A percentile compares a stretch with the other conserved stretches of the same genome.
Conservation (phyloP, 2,888 invertebrate genomes). For the Lypha dubia region DNA sequence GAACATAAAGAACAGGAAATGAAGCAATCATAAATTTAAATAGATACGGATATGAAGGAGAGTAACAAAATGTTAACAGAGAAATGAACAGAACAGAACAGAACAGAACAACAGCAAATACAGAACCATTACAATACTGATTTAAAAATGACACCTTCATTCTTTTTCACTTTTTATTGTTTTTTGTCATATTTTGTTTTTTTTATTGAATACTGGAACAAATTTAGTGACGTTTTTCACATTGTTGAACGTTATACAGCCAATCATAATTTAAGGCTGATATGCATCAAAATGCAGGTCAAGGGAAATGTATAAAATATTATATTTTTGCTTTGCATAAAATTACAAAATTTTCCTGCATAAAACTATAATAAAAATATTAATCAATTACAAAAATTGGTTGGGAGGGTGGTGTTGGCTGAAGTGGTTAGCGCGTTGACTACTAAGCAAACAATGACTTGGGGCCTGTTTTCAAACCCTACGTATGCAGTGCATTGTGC, state of each 20-base stretch:
- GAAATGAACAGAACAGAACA: no score
- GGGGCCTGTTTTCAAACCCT: no score
- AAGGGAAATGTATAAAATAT: background rate
- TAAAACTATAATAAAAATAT: no score
- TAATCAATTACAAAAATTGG: no score
- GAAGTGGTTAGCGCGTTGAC: no score
- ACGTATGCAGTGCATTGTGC: no score
- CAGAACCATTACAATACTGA: background rate
- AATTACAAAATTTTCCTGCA: background rate
- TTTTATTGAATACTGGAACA: constrained; percentile 23
- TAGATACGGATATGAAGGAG: constrained; percentile 77
- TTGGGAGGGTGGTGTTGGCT: no score
- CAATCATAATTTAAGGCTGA: background rate
- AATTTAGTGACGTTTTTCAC: constrained; percentile 13
- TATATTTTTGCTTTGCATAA: background rate
- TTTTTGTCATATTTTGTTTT: no score
- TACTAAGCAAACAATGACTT: no score
- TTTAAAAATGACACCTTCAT: constrained; percentile 30
- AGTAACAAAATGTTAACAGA: constrained; percentile 43
- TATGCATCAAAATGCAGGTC: background rate
- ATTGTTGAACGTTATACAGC: background rate
- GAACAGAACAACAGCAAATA: no score
- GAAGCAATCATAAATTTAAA: constrained; percentile 83
- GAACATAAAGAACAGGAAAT: constrained; percentile 79
- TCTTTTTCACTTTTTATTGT: no score